Conservation (phyloP, 2,888 invertebrate species). For the Zygothrica quintamaculata region DNA sequence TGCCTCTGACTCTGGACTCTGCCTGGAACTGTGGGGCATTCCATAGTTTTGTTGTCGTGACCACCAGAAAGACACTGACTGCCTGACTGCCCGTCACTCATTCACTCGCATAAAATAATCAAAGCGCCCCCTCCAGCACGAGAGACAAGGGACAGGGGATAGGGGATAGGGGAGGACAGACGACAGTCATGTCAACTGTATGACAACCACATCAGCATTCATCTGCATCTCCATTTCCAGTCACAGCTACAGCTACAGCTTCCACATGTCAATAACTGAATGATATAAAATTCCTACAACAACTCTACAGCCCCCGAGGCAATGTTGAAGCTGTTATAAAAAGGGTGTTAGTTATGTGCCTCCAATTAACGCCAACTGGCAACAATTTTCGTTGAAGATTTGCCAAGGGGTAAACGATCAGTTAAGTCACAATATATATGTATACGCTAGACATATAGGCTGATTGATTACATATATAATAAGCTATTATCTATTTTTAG, state of each 20-base stretch:
- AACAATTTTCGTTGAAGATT: not conserved
- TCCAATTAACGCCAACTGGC: constrained; percentile 46
- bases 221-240: constrained; percentile 1
- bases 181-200: constrained; percentile 70
- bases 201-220: constrained; percentile 72
- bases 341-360: constrained; percentile 49
- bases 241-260: not conserved
- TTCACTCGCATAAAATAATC: constrained; percentile 69
- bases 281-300: constrained; percentile 46
- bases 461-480: no score
- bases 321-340: constrained; percentile 8
- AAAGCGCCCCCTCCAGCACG: constrained; percentile 58
- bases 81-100: constrained; percentile 45
- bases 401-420: not conserved
- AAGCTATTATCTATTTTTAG: no score
- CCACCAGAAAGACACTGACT: constrained; percentile 20
- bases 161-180: no score
- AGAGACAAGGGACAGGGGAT: no score
- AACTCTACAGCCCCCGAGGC: constrained; percentile 24
- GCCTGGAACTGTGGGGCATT: constrained; percentile 12
- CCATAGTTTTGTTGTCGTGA: constrained; percentile 49
- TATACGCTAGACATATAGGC: no score
- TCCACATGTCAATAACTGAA: constrained; percentile 45
- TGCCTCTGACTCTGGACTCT: no score
- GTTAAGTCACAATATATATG: not conserved